Evolutionary conservation across 2,113 vertebrate species (phyloP), one percentile per base, ranked within the genome.

Genomic region (Ctenodactylus gundi): DNA sequence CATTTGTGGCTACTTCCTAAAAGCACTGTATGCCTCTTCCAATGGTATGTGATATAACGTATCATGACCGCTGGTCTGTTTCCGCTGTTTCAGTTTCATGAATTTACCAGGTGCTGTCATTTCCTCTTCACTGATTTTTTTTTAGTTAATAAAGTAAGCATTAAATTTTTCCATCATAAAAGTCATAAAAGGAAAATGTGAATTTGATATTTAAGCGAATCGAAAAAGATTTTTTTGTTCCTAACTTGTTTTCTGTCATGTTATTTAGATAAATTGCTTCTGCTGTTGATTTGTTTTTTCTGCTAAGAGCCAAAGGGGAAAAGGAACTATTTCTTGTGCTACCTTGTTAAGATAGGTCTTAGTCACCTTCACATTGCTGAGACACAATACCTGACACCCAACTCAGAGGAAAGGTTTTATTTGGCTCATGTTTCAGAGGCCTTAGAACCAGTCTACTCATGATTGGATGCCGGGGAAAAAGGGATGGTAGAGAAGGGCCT

Each of bases 1-100:
- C 96, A 97, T 99, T 97, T 99, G 99, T 53, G 99, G 99, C 55
- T 98, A 98, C 94, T 97, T 98, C 77, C 99, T 99, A 51, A 99
- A 99, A 97, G 98, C 98, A 0, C 98, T 99, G 34, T 98, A 99
- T 0, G 99, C 99, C 67, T 98, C 99, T 94, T 98, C 96, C 62
- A 99, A 99, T 53, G 99, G 99, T 99, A 97, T 94, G 99, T 90
- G 76, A 14, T 49, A 41, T 70, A 68, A 44, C 4, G 21, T 36
- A 65, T 6, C 85, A 7, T 0, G 85, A 13, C 6, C 70, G 11
- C n/a, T 31, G 64, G 1, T 27, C 39, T 49, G 1, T 85, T 93
- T 34, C 20, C 57, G 51, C 39, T 49, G 1, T 85, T 93, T 34
- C 20, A 64, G 51, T 58, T 51, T 36, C 3, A 25, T 7, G 53